Percentiles rank a stretch among this genome's conserved stretches.
Conservation (phyloP, 2,113 vertebrate species). For the Epinephelus lanceolatus region DNA sequence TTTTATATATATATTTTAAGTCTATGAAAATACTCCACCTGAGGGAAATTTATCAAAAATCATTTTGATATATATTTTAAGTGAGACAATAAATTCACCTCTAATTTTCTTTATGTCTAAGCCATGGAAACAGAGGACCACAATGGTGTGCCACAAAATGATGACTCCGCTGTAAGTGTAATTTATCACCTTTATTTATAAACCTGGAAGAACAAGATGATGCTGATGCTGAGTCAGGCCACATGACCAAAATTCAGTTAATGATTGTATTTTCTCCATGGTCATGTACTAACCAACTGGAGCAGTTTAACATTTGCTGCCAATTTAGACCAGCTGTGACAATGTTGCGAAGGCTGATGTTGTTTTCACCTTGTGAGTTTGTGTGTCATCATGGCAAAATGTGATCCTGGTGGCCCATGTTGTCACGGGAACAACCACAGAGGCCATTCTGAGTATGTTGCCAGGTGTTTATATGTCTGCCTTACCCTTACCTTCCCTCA, state of each 20-base stretch:
- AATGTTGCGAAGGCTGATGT: too few species aligned
- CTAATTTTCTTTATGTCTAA: background rate
- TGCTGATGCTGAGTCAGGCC: background rate
- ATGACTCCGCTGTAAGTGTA: conserved; percentile 38
- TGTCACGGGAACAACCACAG: too few species aligned
- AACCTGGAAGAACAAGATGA: background rate
- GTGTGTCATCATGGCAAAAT: too few species aligned
- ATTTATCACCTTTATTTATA: background rate
- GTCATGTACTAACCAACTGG: background rate
- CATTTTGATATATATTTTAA: background rate
- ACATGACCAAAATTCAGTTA: background rate
- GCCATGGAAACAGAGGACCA: conserved; percentile 46
- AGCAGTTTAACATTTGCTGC: background rate
- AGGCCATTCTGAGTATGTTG: too few species aligned
- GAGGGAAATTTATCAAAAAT: too few species aligned
- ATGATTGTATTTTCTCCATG: background rate
- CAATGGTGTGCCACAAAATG: conserved; percentile 2
- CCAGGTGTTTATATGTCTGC: too few species aligned
- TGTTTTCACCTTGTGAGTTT: too few species aligned
- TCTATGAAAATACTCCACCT: too few species aligned
- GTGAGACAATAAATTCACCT: background rate
- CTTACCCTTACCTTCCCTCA: too few species aligned
- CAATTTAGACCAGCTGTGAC: background rate
- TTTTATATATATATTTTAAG: too few species aligned
- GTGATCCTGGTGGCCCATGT: too few species aligned